Base-by-base conservation (phyloP, 2,113 vertebrate genomes). In the Neomonachus schauinslandi region DNA sequence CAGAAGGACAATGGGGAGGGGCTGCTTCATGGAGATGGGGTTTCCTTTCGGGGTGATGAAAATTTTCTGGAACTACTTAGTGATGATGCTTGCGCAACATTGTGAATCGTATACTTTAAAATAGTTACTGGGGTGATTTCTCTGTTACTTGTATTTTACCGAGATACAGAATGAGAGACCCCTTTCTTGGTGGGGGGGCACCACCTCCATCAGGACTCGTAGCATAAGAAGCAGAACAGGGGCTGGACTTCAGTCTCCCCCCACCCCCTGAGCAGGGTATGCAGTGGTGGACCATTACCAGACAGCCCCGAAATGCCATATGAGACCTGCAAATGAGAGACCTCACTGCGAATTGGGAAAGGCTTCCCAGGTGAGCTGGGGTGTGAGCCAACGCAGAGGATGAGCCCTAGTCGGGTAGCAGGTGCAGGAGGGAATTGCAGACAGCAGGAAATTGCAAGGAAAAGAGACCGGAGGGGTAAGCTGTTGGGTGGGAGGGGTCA, bases 371-470 rank as follows among this genome's bases (percentile, higher is more conserved):
- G 71, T 57, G 77, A 65, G 26, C 63, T 3, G 2, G 28, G 16
- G 18, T 24, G 77, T 57, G 53, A 59, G 61, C n/a, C 5, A 19
- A 4, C 77, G 55, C 10, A 7, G 39, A 72, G 46, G 33, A 28
- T 18, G 33, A 74, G 26, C 65, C 1, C 0, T 1, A 16, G 10
- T 49, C 33, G 59, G n/a, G 14, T 0, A 74, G 22, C 49, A 22
- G 49, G 36, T 2, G 3, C 72, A 57, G 55, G 13, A 28, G 3
- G 22, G 18, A 36, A 26, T 31, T 57, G 1, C 11, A 14, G 24
- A 59, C 9, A 31, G 39, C 28, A 46, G 51, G 6, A 63, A 65
- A n/a, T 31, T 31, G 2, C 51, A 39, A 46, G 39, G 31, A 7
- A 72, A 42, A 67, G n/a, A 86, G 46, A 12, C 28, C 26, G 6